Evolutionary conservation across 2,113 vertebrate genomes (phyloP), one percentile per base, ranked within the genome.

Genomic region (Triplophysa dalaica): DNA sequence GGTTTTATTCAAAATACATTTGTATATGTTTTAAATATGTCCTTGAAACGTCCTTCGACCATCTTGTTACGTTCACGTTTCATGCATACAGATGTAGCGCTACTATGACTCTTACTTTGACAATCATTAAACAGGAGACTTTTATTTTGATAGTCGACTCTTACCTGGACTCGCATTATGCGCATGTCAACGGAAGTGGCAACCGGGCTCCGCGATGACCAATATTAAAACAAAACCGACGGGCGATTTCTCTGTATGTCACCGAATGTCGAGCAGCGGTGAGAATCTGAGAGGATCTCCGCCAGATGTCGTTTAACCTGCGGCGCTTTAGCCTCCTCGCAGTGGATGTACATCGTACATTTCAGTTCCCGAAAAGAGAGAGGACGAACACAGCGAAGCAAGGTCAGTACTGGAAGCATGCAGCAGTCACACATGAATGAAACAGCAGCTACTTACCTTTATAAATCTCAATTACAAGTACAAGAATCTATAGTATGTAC

Each of bases 371-470:
- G 56, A 48, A 48, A 70, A 38, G 70, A 66, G 77, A 81, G 77
- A 91, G 89, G 90, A 88, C 86, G 43, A 63, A 73, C 73, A 13
- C 22, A 62, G 82, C 26, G 78, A 78, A 72, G 84, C 92, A 93
- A 93, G 93, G 93, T 94, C 92, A 93, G 92, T 88, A 83, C 16
- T 64, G 77, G n/a, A 43, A 70, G 21, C 67, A 60, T 50, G 56
- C 19, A 81, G 50, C 33, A 38, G 33, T 38, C 33, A 87, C 85
- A 84, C 81, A 14, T 41, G 2, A 48, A 19, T 26, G 24, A 21
- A 41, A 12, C 60, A 60, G 13, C 26, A 33, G 54, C 17, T 29
- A 7, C 13, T 11, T 61, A 29, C 58, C 43, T 14, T 16, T 48
- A 43, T 22, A 19, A 38, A 6, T 29, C 48, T 70, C 22, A 11